Evolutionary conservation across 2,113 vertebrate genomes (phyloP).

Genomic region (Mustela lutreola): DNA sequence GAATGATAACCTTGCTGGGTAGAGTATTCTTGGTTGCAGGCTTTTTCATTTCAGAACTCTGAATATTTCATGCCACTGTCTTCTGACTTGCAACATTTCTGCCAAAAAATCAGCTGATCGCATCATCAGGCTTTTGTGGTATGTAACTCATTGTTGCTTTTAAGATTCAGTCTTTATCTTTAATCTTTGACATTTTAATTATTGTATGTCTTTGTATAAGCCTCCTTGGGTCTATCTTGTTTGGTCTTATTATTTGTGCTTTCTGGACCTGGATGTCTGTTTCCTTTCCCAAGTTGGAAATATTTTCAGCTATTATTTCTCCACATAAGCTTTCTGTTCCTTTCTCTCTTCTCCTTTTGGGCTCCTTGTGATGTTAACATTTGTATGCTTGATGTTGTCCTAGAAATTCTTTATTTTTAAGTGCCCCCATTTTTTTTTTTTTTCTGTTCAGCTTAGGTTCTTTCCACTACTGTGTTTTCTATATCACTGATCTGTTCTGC

Average conservation of each 20-base stretch:
- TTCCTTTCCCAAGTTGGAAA: not conserved
- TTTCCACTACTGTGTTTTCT: not conserved
- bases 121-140: not conserved
- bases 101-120: not conserved
- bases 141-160: not conserved
- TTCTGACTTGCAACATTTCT: not conserved
- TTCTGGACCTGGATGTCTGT: not conserved
- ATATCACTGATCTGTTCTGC: not conserved
- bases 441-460: not conserved
- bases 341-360: not conserved
- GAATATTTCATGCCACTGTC: not conserved
- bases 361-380: not conserved
- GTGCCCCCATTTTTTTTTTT: not conserved
- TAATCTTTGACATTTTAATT: not conserved
- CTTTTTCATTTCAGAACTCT: not conserved
- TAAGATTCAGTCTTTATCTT: not conserved
- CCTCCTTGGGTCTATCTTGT: not conserved
- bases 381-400: not conserved
- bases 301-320: not conserved
- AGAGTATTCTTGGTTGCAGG: not conserved
- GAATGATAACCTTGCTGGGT: not conserved
- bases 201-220: not conserved
- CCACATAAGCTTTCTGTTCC: not conserved
- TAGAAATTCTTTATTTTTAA: not conserved
- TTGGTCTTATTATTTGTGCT: not conserved